A percentile compares a stretch with the other conserved stretches of the same genome.
Conservation (phyloP, 2,797 vertebrate species). For the Craterocephalus amniculus region DNA sequence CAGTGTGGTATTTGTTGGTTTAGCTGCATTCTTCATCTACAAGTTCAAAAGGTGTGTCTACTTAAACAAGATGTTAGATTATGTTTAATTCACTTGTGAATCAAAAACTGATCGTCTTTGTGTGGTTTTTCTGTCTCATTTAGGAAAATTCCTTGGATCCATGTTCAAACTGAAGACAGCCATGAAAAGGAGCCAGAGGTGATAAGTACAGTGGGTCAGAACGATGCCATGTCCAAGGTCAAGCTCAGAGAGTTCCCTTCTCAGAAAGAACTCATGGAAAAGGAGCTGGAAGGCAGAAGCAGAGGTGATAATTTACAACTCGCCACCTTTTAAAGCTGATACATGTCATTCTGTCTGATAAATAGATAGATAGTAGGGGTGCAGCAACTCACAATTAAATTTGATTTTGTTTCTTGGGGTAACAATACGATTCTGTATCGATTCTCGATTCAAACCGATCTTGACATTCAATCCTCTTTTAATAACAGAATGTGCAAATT, state of each 20-base stretch:
- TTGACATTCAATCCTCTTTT: too few species aligned
- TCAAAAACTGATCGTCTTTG: neutral
- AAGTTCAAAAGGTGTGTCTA: constrained; percentile 94
- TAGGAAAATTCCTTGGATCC: constrained; percentile 98
- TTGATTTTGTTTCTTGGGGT: too few species aligned
- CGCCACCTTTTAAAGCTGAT: neutral
- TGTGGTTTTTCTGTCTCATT: neutral
- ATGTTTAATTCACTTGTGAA: neutral
- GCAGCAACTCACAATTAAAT: too few species aligned
- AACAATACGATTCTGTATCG: too few species aligned
- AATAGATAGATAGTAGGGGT: too few species aligned
- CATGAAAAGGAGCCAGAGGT: constrained; percentile 96
- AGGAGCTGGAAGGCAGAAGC: constrained; percentile 89
- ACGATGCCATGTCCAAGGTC: constrained; percentile 83
- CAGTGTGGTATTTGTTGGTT: constrained; percentile 91
- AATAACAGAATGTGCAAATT: too few species aligned
- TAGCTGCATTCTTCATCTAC: constrained; percentile 96
- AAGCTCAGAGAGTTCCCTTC: constrained; percentile 79
- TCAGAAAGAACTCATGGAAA: constrained; percentile 90
- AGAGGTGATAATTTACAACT: constrained; percentile 81
- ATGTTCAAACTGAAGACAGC: constrained; percentile 94
- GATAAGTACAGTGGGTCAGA: constrained; percentile 94
- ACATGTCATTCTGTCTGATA: neutral
- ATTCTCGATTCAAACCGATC: too few species aligned
- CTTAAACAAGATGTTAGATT: neutral